Evolutionary conservation across 2,888 invertebrate species (phyloP), one percentile per base, ranked within the genome.

Genomic region (Anoncus sp.): DNA sequence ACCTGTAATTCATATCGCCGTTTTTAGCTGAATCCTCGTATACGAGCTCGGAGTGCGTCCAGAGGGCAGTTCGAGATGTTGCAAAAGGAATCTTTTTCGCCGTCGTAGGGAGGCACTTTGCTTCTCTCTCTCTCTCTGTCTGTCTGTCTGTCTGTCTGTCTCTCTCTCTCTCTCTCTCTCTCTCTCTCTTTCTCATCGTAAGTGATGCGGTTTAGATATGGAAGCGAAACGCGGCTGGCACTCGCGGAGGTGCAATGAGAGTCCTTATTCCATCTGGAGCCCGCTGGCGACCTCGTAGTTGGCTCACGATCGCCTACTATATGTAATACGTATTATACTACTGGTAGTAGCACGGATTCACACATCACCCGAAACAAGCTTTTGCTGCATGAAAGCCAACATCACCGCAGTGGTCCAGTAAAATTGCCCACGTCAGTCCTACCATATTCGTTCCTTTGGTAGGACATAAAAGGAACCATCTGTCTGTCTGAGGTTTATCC

Each of bases 141-240:
- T 47, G 16, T 47, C 47, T 47, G 3, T 47, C 18, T 16, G 43
- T n/a, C 40, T 60, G 24, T 60, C n/a, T 45, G 57, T 31, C n/a
- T 67, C 45, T 43, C 22, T 65, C 22, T 16, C 49, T 51, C 40
- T 65, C 18, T 16, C 22, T 38, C 51, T 65, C n/a, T 67, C 45
- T 43, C 22, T 65, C 22, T 16, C 49, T 51, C 40, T 65, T n/a
- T 10, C 14, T 38, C 38, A 38, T n/a, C 35, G 62, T 74, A 51
- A 47, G 49, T 51, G 57, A 55, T 59, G 60, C 24, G 43, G 24
- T 62, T 45, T 27, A 66, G 67, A 62, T 71, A 60, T 59, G 35
- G 75, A 79, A 79, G 79, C 75, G 75, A 80, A 75, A 70, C 72
- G 49, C 79, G 77, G 67, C 79, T 79, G 81, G 43, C 69, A 53